These are phyloP conservation scores for Mus minutoides DNA, from an alignment of 2,797 vertebrate species.

Conservation along the genomic window DNA sequence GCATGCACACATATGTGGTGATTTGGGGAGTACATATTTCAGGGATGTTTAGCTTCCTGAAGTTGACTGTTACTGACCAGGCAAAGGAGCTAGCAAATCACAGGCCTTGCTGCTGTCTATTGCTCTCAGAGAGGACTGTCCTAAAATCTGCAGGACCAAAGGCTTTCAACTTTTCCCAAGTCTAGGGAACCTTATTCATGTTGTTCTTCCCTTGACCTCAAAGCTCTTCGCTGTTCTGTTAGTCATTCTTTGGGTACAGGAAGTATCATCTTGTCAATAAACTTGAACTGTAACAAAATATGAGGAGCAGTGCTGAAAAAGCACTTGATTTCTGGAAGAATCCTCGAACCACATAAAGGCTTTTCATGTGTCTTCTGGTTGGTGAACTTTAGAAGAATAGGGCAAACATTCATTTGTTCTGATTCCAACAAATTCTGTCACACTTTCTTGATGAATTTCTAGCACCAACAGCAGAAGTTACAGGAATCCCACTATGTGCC, in stretches of 20 bases:
- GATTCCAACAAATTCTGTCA: background rate
- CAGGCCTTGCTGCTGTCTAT: background rate
- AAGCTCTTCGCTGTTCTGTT: background rate
- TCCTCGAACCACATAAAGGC: background rate
- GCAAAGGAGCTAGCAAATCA: background rate
- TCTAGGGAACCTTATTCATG: background rate
- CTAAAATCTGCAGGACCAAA: background rate
- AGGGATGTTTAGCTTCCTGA: background rate
- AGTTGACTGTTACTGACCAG: background rate
- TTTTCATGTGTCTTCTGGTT: background rate
- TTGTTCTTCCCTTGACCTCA: background rate
- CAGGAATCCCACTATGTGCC: background rate
- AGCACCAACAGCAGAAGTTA: background rate
- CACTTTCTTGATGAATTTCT: background rate
- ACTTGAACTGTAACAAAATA: background rate
- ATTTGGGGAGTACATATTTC: background rate
- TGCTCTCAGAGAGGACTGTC: background rate
- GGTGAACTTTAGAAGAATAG: background rate
- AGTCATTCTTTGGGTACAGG: background rate
- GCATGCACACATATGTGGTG: background rate
- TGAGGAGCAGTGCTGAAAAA: background rate
- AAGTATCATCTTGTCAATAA: background rate
- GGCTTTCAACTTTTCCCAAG: conserved; percentile 34
- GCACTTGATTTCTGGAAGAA: conserved; percentile 8
- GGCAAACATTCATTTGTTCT: background rate